A percentile compares a stretch with the other conserved stretches of the same genome.
Evolutionary conservation across 2,113 vertebrate genomes (phyloP).

Genomic region (Tichodroma muraria): DNA sequence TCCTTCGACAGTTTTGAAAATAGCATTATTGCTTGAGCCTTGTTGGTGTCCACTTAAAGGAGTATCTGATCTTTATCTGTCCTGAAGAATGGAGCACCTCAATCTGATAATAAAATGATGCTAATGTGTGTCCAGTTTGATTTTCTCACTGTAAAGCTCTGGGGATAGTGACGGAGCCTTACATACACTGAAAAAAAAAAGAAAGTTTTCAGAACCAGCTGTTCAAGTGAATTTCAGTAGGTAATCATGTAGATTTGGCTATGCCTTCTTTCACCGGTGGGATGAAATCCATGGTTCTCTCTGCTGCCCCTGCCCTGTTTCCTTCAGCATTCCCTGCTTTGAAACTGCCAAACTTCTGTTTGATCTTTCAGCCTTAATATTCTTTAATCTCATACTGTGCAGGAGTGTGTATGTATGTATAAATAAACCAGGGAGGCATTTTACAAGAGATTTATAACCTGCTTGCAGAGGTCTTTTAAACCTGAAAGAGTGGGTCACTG

Average conservation of each 20-base stretch:
- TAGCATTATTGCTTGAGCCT: not conserved
- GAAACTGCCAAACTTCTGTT: not conserved
- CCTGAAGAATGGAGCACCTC: not conserved
- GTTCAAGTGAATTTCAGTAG: not conserved
- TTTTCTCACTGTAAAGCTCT: not conserved
- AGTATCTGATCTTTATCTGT: not conserved
- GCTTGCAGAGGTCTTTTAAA: not conserved
- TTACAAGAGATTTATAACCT: not conserved
- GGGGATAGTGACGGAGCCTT: not conserved
- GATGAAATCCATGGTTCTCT: not conserved
- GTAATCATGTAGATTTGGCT: not conserved
- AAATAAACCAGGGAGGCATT: slow-evolving; percentile 11
- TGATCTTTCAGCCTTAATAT: not conserved
- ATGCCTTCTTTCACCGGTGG: not conserved
- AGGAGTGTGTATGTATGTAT: not conserved
- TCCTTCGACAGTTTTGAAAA: not conserved
- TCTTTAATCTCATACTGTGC: not conserved
- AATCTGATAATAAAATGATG: not conserved
- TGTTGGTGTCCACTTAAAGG: not conserved
- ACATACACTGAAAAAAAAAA: no score
- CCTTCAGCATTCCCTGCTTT: not conserved
- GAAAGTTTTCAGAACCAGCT: not conserved
- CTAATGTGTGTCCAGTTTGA: not conserved
- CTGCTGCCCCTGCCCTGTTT: not conserved
- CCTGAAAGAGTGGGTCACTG: not conserved